Base-by-base conservation (phyloP, 2,888 invertebrate genomes). In the Ptycholaimellus sp. region DNA sequence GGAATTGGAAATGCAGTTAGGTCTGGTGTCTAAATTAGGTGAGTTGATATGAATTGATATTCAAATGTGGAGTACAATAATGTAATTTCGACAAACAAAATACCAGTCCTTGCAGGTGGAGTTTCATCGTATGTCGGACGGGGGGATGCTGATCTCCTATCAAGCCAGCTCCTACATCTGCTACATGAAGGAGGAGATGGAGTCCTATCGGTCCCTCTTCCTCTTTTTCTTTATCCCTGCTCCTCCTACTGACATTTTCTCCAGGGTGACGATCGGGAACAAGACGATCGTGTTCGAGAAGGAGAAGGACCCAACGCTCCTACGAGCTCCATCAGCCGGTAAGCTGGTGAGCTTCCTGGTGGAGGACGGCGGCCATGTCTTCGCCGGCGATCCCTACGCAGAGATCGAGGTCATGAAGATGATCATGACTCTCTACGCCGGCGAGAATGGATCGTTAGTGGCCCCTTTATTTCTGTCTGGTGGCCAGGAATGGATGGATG, bases 401-500 rank as follows among this genome's bases (percentile, higher is more conserved):
- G 90, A 93, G 65, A 93, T 99, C 49, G 96, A 99, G 67, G 80
- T 83, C 1, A 93, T 93, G 93, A 93, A 93, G 64, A 87, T 90
- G 85, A 81, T 96, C 32, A 93, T 96, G 85, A 85, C 87, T 0
- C 65, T 96, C 2, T 74, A 80, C 0, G 76, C 82, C 0, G 69
- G 71, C 6, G 87, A 87, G 57, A 71, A 76, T 1, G 90, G 90
- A 44, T 38, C 36, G 30, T 25, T 36, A 35, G 33, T 25, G 9
- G n/a, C 13, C 19, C 30, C 23, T 14, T 13, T 29, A 17, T 34
- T 11, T 25, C 20, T 32, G 31, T 32, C 13, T 3, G 40, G 14
- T 13, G 4, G 19, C 7, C 9, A n/a, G 22, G 30, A 9, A n/a
- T 36, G 23, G 9, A 7, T 29, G 30, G 6, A 29, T n/a, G 14